A percentile compares a stretch with the other conserved stretches of the same genome.
phyloP scores from a whole-genome alignment of 2,797 vertebrate genomes.

The Menidia menidia region DNA sequence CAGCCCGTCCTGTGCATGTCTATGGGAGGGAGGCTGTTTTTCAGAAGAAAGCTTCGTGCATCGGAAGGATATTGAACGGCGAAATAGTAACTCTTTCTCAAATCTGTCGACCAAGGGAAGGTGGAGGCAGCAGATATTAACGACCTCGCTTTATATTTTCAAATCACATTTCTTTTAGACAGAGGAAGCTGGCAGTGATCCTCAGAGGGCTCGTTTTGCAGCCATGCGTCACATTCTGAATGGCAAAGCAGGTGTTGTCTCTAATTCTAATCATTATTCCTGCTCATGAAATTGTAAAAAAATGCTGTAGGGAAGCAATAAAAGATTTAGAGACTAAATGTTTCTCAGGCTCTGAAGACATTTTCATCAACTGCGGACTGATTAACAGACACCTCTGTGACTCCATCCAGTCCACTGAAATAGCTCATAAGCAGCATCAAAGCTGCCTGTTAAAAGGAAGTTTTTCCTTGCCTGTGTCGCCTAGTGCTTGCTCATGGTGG shows the following conservation, averaged over 20 bases:
- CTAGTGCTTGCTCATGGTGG: no score
- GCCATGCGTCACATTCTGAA: neutral
- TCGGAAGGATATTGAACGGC: neutral
- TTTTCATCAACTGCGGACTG: neutral
- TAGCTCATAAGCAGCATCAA: constrained; percentile 8
- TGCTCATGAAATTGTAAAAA: constrained; percentile 5
- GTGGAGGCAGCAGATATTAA: neutral
- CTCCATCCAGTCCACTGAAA: constrained; percentile 2
- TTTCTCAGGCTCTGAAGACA: neutral
- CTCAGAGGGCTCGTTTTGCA: neutral
- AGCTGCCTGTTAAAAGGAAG: constrained; percentile 5
- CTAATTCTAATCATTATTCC: constrained; percentile 9
- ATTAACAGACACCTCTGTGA: neutral
- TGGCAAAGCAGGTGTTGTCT: neutral
- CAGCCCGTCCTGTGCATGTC: neutral
- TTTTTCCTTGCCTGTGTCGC: no score
- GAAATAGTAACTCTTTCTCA: constrained; percentile 5
- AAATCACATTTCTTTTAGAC: neutral
- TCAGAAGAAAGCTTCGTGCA: neutral
- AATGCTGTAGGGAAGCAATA: neutral
- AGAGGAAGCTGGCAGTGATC: constrained; percentile 6
- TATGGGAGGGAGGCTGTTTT: constrained; percentile 1
- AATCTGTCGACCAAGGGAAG: neutral
- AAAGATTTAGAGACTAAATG: neutral
- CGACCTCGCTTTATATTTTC: neutral